Evolutionary conservation across 2,888 invertebrate species (phyloP), one percentile per base, ranked within the genome.

Genomic region (Cremastinae sp.): DNA sequence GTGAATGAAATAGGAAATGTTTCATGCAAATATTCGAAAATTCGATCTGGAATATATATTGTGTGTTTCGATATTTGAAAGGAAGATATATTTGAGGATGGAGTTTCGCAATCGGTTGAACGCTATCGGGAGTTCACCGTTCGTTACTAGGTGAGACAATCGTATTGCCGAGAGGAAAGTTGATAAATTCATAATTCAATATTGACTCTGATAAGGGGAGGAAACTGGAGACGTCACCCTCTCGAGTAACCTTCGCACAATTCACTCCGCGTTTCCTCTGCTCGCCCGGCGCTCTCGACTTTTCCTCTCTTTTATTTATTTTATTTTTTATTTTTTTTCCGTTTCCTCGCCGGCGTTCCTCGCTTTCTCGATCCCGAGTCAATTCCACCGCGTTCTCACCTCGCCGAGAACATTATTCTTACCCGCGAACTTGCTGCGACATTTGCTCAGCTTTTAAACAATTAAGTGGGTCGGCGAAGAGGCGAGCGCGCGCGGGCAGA

Each of bases 181-280:
- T 85, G 85, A 87, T 87, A 87, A 87, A 87, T 87, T 86, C 85
- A 86, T 87, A 86, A 85, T 84, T 87, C 87, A 87, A 87, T 87
- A 87, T 87, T 87, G 87, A 87, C 87, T 83, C 83, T 78, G 75
- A 82, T 22, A 53, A 53, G 78, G 79, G 82, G 80, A 83, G 82
- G 83, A 79, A 80, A 81, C 43, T 49, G 81, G 83, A 79, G 79
- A 80, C 51, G 59, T 78, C 82, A 79, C 72, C 78, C 82, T 83
- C 84, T 86, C 84, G 81, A 83, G 82, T 81, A 85, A 85, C 83
- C 85, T 85, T 86, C 84, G 83, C 85, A 86, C 85, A 85, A 87
- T 87, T 86, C 5, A 12, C 14, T 47, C 65, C 72, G 14, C 54
- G 41, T 56, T 38, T 62, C 56, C 70, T 53, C 36, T 28, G 20